A percentile compares a stretch with the other conserved stretches of the same genome.
These are phyloP conservation scores for Phycodurus eques DNA, from an alignment of 2,113 vertebrate genomes.

Conservation along the genomic window DNA sequence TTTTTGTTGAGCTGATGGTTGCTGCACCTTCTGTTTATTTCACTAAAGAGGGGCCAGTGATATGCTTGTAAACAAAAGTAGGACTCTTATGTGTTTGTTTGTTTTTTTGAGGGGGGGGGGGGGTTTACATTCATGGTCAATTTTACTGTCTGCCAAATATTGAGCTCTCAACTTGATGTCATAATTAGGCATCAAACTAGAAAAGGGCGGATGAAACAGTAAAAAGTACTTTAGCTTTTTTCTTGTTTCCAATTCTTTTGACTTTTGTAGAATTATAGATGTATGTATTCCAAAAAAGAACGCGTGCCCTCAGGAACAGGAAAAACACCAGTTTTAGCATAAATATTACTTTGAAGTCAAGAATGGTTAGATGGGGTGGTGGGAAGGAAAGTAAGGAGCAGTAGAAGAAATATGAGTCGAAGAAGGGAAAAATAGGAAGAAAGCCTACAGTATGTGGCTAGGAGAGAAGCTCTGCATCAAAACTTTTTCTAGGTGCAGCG, in stretches of 20 bases:
- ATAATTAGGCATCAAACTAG: neutral
- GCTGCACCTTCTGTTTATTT: no score
- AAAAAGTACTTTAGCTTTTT: neutral
- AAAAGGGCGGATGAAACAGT: neutral
- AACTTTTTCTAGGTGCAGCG: slow-evolving; percentile 51
- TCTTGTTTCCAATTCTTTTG: neutral
- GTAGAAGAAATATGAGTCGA: neutral
- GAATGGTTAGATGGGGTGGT: slow-evolving; percentile 24
- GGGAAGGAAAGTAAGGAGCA: slow-evolving; percentile 16
- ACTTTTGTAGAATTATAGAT: slow-evolving; percentile 53
- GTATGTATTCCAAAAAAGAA: slow-evolving; percentile 56
- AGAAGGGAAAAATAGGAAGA: slow-evolving; percentile 30
- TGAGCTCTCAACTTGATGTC: neutral
- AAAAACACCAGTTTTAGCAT: slow-evolving; percentile 74
- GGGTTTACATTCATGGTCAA: no score
- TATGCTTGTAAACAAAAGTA: no score
- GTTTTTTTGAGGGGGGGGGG: no score
- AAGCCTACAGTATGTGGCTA: slow-evolving; percentile 12
- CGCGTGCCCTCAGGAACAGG: slow-evolving; percentile 66
- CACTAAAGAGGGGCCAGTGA: no score
- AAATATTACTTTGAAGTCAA: slow-evolving; percentile 80
- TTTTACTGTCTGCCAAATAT: neutral
- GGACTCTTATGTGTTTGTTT: neutral
- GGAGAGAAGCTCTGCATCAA: slow-evolving; percentile 53
- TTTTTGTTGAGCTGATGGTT: no score